A percentile compares a stretch with the other conserved stretches of the same genome.
Evolutionary conservation across 2,888 invertebrate species (phyloP).

Genomic region (Lithophane leautieri): DNA sequence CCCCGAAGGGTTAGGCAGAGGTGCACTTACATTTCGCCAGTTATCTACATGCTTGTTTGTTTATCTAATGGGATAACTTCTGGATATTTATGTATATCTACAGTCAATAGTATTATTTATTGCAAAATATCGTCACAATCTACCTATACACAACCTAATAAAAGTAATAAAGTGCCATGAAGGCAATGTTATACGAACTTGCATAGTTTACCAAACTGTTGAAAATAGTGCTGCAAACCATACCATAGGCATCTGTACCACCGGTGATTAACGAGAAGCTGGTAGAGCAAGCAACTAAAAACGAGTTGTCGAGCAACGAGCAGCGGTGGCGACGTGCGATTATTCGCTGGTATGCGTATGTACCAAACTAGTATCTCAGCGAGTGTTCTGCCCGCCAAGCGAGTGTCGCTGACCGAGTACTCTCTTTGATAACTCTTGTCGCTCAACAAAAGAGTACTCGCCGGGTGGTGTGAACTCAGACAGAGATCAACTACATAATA

Average conservation of each 20-base stretch:
- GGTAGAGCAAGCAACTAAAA: neutral
- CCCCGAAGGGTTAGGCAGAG: too few species aligned
- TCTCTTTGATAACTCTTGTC: neutral
- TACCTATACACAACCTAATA: slow-evolving; percentile 12
- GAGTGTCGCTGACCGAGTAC: neutral
- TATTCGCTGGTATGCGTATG: neutral
- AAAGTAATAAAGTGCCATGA: neutral
- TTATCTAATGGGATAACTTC: neutral
- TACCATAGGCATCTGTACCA: too few species aligned
- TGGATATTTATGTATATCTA: neutral
- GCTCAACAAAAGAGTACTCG: slow-evolving; percentile 1
- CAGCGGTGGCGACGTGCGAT: neutral
- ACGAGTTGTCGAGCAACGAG: neutral
- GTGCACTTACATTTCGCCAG: too few species aligned
- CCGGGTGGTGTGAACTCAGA: neutral
- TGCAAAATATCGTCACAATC: slow-evolving; percentile 2
- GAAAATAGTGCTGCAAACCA: neutral
- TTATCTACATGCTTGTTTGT: neutral
- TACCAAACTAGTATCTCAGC: neutral
- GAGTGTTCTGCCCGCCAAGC: neutral
- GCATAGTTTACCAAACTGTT: neutral
- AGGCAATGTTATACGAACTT: neutral
- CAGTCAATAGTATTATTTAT: neutral
- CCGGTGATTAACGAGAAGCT: neutral
- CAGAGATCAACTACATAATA: neutral